These are phyloP conservation scores for Grus americana DNA, from an alignment of 2,113 vertebrate genomes.

Conservation along the genomic window DNA sequence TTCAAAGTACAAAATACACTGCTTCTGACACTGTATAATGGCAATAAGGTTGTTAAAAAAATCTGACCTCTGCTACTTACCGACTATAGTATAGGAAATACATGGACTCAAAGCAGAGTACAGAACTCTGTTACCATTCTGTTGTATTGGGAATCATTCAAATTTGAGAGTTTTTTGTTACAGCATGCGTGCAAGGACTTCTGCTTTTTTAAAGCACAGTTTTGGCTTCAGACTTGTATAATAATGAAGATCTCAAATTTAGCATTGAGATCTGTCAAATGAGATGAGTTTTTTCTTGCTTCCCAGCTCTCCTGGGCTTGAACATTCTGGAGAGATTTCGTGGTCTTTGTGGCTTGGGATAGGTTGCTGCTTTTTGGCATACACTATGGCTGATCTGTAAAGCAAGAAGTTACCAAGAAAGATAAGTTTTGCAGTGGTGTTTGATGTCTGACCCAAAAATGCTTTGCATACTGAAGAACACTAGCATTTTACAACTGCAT, in stretches of 20 bases:
- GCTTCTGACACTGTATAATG: neutral
- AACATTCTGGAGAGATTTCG: neutral
- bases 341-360: neutral
- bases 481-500: neutral
- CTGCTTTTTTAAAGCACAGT: neutral
- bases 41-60: neutral
- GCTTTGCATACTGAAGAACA: neutral
- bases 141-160: neutral
- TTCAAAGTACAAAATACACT: neutral
- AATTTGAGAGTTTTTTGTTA: neutral
- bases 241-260: neutral
- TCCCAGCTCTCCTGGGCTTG: neutral
- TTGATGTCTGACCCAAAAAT: neutral
- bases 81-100: neutral
- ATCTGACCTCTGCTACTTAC: neutral
- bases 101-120: neutral
- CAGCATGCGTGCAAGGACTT: neutral
- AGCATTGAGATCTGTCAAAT: neutral
- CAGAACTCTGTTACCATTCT: neutral
- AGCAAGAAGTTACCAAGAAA: neutral
- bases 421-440: neutral
- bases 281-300: neutral
- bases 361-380: neutral
- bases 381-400: neutral
- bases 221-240: neutral